Percentiles rank a stretch among this genome's conserved stretches.
Conservation (phyloP, 2,113 vertebrate species). For the Amazona vittata region DNA sequence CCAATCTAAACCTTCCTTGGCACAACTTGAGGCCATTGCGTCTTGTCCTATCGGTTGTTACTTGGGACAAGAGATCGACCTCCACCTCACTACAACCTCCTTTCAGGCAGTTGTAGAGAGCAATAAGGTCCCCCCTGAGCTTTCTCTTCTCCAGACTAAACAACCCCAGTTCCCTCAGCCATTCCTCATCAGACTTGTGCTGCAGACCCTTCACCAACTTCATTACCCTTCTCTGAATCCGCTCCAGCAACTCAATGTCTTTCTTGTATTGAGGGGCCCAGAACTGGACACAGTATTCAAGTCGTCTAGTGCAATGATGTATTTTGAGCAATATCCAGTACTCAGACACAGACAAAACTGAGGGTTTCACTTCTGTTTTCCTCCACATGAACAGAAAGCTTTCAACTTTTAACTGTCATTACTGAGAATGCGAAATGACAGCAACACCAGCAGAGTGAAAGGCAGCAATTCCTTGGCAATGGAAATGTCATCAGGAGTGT, state of each 20-base stretch:
- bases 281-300: background rate
- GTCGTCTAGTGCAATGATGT: background rate
- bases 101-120: background rate
- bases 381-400: background rate
- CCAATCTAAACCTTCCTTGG: background rate
- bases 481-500: background rate
- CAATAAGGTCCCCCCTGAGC: background rate
- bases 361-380: background rate
- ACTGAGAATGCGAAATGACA: background rate
- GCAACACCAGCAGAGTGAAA: background rate
- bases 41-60: background rate
- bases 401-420: background rate
- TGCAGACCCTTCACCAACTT: background rate
- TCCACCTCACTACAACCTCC: background rate
- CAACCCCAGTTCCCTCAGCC: background rate
- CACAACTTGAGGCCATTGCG: background rate
- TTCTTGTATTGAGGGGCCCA: background rate
- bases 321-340: background rate
- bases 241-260: background rate
- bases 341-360: background rate
- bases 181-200: background rate
- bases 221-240: background rate
- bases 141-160: background rate
- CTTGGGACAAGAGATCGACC: background rate
- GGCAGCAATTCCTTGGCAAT: background rate